Base-by-base conservation (phyloP, 2,113 vertebrate genomes). In the Zosterops lateralis region DNA sequence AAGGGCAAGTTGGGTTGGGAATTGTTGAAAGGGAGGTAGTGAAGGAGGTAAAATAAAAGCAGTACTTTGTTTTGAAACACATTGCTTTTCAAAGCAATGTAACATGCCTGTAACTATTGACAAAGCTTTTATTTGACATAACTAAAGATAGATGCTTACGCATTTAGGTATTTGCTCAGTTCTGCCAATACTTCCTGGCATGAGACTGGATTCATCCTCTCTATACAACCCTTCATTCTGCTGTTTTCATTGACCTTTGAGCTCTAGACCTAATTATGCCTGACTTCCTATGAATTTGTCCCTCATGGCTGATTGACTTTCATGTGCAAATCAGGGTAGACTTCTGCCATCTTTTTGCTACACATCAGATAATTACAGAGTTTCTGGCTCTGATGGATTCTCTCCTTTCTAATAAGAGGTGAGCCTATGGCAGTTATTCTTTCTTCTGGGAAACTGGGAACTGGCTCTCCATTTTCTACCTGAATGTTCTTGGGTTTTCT, bases 31-130 rank as follows among this genome's bases (percentile, higher is more conserved):
- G 44, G 38, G 19, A 70, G 18, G 66, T 62, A 56, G 47, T 36
- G 53, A 87, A 89, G 54, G 71, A 79, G n/a, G 34, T 60, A 58
- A 86, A 90, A 76, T 32, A 92, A 92, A 93, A 91, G 66, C 64
- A 88, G 76, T 6, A 2, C 60, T 83, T 45, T 92, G 62, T 93
- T 95, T 95, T 51, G 72, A n/a, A 91, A 91, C 92, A 56, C 62
- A 77, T 13, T 82, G 54, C 25, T 91, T 92, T 83, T 82, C 71
- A 87, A 81, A 87, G 75, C 58, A 92, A 14, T 56, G 60, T 82
- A 75, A 68, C 1, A 1, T 92, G 66, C 36, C 76, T n/a, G 92
- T 96, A 96, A 97, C 96, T 96, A 95, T 94, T 97, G 93, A 92
- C 95, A 95, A 75, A 95, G 91, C 51, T 85, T 89, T 94, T 82